Base-by-base conservation (phyloP, 2,888 invertebrate genomes). In the Lithophane semibrunnea region DNA sequence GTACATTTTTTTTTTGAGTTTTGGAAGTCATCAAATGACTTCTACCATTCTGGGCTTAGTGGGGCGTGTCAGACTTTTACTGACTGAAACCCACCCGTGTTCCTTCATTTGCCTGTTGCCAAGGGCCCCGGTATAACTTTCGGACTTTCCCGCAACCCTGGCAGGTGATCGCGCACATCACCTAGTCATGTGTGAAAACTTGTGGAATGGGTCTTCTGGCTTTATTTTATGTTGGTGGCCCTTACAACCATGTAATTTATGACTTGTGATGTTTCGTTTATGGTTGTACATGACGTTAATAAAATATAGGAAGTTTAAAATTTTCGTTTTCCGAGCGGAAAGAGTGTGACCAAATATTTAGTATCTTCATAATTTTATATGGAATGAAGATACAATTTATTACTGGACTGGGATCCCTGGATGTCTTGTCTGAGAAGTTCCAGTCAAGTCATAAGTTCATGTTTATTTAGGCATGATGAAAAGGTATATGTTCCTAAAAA, bases 181-280 rank as follows among this genome's bases (percentile, higher is more conserved):
- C 16, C 42, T 13, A 24, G 44, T 21, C 21, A 29, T 44, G 24
- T 72, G 64, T 71, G 9, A 21, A 44, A 58, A 5, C 3, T 18
- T 52, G 13, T 12, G 21, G 2, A 64, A 42, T 69, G 54, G 9
- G 10, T 9, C 60, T 84, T 78, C 75, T 86, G 64, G 7, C 1
- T 61, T 56, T 52, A 44, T 70, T 67, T 52, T 61, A 0, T 42
- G 8, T 9, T 13, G n/a, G 7, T 16, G 49, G 10, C 44, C 83
- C 70, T 67, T 80, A 77, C 77, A 67, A 63, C 75, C 73, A 60
- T 63, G 71, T 84, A 76, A 83, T 81, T 86, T 85, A 84, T 81
- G 69, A 66, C 24, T 78, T 61, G 75, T 73, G 63, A 75, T 82
- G 67, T 84, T 78, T 82, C 66, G 24, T 78, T 71, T 84, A 76